A percentile compares a stretch with the other conserved stretches of the same genome.
Conservation (phyloP, 2,888 invertebrate species). For the Drosophila paracracens region DNA sequence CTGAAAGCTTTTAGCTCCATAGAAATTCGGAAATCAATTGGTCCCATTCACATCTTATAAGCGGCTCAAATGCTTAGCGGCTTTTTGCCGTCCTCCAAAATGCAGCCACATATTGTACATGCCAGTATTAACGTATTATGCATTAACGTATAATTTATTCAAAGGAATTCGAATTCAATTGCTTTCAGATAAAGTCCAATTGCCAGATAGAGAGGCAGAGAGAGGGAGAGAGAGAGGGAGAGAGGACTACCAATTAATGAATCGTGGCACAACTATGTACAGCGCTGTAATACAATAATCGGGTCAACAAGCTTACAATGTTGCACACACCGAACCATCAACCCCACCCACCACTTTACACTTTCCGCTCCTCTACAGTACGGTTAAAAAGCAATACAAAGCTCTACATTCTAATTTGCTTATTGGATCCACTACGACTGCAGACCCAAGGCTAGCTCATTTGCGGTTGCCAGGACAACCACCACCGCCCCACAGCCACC, state of each 20-base stretch:
- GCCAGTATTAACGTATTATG: constrained; percentile 9
- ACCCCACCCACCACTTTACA: too few species aligned
- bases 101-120: constrained; percentile 2
- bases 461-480: background rate
- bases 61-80: constrained; percentile 19
- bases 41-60: constrained; percentile 5
- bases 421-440: background rate
- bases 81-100: background rate
- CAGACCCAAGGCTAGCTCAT: background rate
- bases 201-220: background rate
- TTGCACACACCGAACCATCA: background rate
- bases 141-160: constrained; percentile 59
- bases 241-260: constrained; percentile 57
- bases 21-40: constrained; percentile 6
- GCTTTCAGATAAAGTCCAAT: constrained; percentile 9
- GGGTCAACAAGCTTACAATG: constrained; percentile 12
- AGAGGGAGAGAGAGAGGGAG: background rate
- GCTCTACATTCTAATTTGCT: background rate
- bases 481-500: background rate
- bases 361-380: background rate
- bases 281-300: background rate
- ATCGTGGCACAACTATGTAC: constrained; percentile 53
- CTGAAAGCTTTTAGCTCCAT: constrained; percentile 1
- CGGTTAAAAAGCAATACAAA: constrained; percentile 1
- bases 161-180: constrained; percentile 39